Evolutionary conservation across 2,113 vertebrate species (phyloP).

Genomic region (Zosterops japonicus): DNA sequence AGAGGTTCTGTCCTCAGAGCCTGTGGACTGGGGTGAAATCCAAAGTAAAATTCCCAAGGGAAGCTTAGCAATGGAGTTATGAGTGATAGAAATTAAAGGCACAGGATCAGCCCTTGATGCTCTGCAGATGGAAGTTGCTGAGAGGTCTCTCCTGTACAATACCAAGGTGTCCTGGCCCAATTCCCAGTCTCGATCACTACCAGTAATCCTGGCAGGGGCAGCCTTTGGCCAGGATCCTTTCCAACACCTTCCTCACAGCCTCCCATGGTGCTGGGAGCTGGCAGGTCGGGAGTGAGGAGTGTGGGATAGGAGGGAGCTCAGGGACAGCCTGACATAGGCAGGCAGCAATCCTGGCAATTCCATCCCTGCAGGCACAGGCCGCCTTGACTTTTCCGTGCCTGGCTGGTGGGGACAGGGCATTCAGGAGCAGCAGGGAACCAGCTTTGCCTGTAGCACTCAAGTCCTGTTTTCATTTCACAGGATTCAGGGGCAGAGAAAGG

Average conservation of each 20-base stretch:
- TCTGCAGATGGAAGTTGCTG: background rate
- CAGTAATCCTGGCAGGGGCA: background rate
- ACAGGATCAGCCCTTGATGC: background rate
- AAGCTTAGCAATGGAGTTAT: background rate
- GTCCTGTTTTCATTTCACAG: background rate
- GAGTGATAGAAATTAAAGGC: background rate
- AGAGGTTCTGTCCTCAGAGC: background rate
- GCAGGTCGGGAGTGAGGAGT: fast-evolving
- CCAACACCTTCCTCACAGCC: background rate
- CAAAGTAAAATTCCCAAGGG: background rate
- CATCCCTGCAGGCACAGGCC: background rate
- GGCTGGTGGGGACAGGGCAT: background rate
- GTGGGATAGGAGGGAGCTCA: background rate
- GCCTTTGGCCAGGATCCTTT: background rate
- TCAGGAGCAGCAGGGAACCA: background rate
- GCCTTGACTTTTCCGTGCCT: background rate
- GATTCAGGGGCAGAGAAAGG: background rate
- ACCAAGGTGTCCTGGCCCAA: background rate
- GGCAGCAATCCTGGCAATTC: background rate
- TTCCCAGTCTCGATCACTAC: background rate
- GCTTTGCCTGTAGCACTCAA: fast-evolving
- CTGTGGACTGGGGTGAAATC: background rate
- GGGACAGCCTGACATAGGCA: fast-evolving
- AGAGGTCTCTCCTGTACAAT: background rate
- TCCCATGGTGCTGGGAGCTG: fast-evolving